Percentiles rank a stretch among this genome's conserved stretches.
phyloP scores from a whole-genome alignment of 1,140 invertebrate genomes.

The Mamestra configurata region DNA sequence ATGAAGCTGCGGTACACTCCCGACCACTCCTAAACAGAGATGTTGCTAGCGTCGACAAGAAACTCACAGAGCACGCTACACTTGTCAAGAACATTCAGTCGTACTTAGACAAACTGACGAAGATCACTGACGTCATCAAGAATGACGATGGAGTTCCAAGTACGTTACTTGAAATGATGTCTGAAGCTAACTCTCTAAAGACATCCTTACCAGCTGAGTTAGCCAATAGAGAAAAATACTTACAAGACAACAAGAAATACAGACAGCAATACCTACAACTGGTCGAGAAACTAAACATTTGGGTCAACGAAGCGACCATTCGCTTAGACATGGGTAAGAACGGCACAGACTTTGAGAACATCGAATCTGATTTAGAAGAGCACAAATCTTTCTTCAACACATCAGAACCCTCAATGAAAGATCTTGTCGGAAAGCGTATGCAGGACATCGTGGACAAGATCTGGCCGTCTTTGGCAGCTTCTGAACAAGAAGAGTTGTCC shows the following conservation, averaged over 20 bases:
- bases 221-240: constrained; percentile 93
- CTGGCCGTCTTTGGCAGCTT: constrained; percentile 93
- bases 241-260: constrained; percentile 93
- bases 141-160: constrained; percentile 93
- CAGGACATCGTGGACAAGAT: constrained; percentile 95
- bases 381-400: constrained; percentile 94
- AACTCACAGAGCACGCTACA: constrained; percentile 93
- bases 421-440: constrained; percentile 93
- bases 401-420: constrained; percentile 92
- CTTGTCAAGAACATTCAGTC: constrained; percentile 92
- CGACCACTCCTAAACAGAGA: constrained; percentile 94
- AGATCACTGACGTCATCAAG: constrained; percentile 91
- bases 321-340: constrained; percentile 93
- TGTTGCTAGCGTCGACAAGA: constrained; percentile 93
- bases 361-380: constrained; percentile 94
- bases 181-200: constrained; percentile 93
- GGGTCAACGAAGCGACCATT: constrained; percentile 95
- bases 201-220: constrained; percentile 93
- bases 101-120: constrained; percentile 91
- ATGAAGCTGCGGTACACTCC: constrained; percentile 94
- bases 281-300: constrained; percentile 93
- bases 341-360: constrained; percentile 96
- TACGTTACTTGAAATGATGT: constrained; percentile 93
- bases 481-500: constrained; percentile 94
- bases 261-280: constrained; percentile 92